Evolutionary conservation across 2,888 invertebrate species (phyloP).

Genomic region (Eustalomyia histrio): DNA sequence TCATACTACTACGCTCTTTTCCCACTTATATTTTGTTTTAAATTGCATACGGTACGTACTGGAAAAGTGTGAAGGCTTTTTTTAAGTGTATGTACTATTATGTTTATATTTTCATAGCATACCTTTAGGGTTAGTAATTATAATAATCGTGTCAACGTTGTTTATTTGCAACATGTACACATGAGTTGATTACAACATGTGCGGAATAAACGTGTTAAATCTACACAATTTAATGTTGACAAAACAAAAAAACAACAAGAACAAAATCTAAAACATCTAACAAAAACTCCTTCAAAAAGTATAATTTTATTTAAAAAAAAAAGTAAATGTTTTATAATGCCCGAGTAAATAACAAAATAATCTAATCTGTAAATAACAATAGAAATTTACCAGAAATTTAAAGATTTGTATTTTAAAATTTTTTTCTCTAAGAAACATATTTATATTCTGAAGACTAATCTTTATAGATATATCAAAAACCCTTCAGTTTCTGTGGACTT

Average conservation of each 20-base stretch:
- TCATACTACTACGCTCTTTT: not conserved
- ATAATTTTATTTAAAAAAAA: no score
- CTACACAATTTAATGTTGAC: conserved; percentile 54
- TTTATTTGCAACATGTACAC: conserved; percentile 61
- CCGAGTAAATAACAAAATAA: no score
- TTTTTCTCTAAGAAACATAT: no score
- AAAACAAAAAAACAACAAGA: not conserved
- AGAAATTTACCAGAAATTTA: no score
- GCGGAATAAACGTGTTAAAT: conserved; percentile 59
- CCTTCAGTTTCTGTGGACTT: no score
- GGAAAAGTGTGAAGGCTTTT: not conserved
- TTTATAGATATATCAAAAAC: no score
- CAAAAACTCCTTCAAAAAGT: no score
- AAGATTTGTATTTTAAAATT: no score
- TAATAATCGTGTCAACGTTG: conserved; percentile 63
- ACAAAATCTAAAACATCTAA: no score
- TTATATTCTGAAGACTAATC: no score
- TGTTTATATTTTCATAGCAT: conserved; percentile 46
- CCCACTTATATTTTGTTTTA: not conserved
- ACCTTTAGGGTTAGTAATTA: conserved; percentile 64
- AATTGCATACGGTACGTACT: not conserved
- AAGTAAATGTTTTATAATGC: no score
- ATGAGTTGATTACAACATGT: conserved; percentile 50
- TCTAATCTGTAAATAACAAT: no score
- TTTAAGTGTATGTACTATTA: not conserved